Percentiles rank a stretch among this genome's conserved stretches.
Conservation (phyloP, 2,113 vertebrate species). For the Trematomus loennbergii region DNA sequence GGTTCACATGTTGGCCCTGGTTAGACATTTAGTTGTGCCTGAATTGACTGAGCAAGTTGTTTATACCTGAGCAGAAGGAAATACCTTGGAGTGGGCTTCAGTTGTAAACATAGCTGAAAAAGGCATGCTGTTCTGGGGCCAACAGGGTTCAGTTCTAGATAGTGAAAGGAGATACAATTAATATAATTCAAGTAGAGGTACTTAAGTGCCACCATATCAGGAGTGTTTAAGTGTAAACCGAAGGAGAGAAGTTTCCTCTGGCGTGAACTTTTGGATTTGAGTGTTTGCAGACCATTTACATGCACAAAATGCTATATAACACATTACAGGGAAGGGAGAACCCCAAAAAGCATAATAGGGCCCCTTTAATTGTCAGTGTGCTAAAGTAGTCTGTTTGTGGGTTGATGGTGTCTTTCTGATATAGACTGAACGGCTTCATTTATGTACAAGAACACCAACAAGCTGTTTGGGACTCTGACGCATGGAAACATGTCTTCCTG, state of each 20-base stretch:
- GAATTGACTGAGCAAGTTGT: constrained; percentile 37
- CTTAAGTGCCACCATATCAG: not conserved
- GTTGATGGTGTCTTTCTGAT: not conserved
- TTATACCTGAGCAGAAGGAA: constrained; percentile 50
- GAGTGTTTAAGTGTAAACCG: not conserved
- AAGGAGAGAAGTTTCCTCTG: not conserved
- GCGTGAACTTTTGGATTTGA: no score
- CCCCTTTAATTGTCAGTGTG: not conserved
- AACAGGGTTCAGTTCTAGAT: constrained; percentile 3
- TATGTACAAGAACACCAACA: not conserved
- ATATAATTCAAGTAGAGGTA: constrained; percentile 13
- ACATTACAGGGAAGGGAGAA: no score
- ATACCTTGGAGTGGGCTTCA: constrained; percentile 16
- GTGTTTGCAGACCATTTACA: no score
- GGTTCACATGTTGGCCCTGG: constrained; percentile 12
- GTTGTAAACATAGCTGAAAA: constrained; percentile 35
- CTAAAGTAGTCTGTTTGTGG: not conserved
- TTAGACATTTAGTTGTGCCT: not conserved
- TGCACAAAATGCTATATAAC: no score
- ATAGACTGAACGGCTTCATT: not conserved
- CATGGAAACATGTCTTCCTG: constrained; percentile 16
- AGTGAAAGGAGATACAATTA: constrained; percentile 15
- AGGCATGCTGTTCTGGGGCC: constrained; percentile 18
- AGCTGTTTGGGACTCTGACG: not conserved
- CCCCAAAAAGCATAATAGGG: no score